A percentile compares a stretch with the other conserved stretches of the same genome.
Evolutionary conservation across 2,797 vertebrate genomes (phyloP).

Genomic region (Chromis chromis): DNA sequence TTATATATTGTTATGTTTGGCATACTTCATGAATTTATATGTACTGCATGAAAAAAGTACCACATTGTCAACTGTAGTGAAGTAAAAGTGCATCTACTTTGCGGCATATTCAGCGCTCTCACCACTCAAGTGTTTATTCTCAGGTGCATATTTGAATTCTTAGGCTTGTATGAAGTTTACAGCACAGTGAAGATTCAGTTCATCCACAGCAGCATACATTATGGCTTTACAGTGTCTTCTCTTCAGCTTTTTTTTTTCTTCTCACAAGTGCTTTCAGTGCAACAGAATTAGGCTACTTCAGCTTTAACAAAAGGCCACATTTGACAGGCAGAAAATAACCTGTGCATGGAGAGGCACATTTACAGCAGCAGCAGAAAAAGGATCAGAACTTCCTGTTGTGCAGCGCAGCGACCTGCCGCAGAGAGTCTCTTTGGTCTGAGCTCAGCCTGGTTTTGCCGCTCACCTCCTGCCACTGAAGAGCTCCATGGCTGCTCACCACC

Average conservation of each 20-base stretch:
- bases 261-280: constrained; percentile 25
- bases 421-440: constrained; percentile 85
- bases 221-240: constrained; percentile 28
- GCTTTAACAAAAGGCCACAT: constrained; percentile 23
- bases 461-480: constrained; percentile 88
- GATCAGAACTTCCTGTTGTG: constrained; percentile 86
- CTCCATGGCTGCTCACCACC: constrained; percentile 49
- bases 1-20: not conserved
- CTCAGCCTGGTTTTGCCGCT: constrained; percentile 82
- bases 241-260: constrained; percentile 1
- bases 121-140: constrained; percentile 1
- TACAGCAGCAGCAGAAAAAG: not conserved
- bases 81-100: not conserved
- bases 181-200: constrained; percentile 16
- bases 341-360: constrained; percentile 21
- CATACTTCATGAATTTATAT: not conserved
- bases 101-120: no score
- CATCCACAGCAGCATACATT: constrained; percentile 12
- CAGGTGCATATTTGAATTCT: not conserved
- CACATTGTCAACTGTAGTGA: not conserved
- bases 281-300: not conserved
- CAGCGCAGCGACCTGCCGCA: constrained; percentile 81
- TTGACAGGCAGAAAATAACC: constrained; percentile 13
- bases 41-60: not conserved
- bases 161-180: not conserved